A percentile compares a stretch with the other conserved stretches of the same genome.
These are phyloP conservation scores for Platorchestia sp. DNA, from an alignment of 1,140 invertebrate genomes.

Conservation along the genomic window DNA sequence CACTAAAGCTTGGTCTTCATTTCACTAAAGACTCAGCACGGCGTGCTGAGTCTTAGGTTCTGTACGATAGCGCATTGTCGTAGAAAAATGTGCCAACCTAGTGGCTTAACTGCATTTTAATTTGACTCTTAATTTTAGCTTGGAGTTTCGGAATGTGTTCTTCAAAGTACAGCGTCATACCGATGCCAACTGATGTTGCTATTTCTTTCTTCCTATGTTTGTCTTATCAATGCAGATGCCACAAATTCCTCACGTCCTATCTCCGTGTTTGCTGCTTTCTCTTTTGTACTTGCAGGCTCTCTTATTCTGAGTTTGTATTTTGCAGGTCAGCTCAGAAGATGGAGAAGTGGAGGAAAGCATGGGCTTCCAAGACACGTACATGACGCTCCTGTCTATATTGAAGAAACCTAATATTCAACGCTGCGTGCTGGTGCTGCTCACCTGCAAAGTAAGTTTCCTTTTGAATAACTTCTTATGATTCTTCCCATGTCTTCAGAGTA, in stretches of 20 bases:
- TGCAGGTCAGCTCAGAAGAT: background rate
- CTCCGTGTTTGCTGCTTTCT: background rate
- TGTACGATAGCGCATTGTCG: no score
- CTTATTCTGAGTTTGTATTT: background rate
- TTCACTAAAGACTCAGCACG: no score
- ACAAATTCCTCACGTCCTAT: background rate
- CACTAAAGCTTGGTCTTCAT: no score
- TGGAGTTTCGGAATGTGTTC: background rate
- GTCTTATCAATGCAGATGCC: background rate
- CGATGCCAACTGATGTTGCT: background rate
- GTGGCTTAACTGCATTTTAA: background rate
- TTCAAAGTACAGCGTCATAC: background rate
- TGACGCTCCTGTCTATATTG: slow-evolving; percentile 86
- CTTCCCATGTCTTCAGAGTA: no score
- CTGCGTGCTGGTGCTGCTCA: slow-evolving; percentile 64
- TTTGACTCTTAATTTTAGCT: background rate
- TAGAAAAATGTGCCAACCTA: no score
- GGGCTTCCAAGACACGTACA: slow-evolving; percentile 86
- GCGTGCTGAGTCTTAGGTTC: no score
- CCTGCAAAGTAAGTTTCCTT: slow-evolving; percentile 61
- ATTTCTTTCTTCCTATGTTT: background rate
- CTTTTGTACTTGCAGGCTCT: background rate
- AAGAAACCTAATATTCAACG: slow-evolving; percentile 83
- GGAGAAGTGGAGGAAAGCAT: slow-evolving; percentile 64
- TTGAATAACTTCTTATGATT: background rate